phyloP scores from a whole-genome alignment of 2,797 vertebrate genomes.

The Hippopotamyrus pictus region DNA sequence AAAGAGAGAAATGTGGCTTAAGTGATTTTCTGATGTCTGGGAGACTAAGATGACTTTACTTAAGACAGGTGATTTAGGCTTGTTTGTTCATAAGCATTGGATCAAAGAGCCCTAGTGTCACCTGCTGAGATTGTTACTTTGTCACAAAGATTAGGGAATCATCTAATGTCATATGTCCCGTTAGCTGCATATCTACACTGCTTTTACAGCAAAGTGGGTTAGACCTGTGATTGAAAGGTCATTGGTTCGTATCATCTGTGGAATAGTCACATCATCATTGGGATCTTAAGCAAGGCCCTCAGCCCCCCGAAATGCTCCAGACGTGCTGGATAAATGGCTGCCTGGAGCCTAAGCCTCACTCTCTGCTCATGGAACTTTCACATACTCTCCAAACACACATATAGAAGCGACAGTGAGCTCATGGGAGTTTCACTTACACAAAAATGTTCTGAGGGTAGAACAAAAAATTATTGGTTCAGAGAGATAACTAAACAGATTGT shows the following conservation, averaged over 20 bases:
- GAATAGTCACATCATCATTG: neutral
- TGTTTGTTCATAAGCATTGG: neutral
- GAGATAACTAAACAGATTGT: neutral
- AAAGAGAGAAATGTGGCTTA: neutral
- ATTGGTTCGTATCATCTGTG: neutral
- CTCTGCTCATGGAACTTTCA: neutral
- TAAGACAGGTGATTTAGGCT: neutral
- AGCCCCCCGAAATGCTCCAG: neutral
- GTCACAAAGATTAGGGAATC: neutral
- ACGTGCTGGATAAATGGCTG: neutral
- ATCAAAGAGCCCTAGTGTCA: neutral
- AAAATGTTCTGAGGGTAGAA: neutral
- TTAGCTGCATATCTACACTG: neutral
- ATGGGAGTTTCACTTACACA: neutral
- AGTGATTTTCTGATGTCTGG: neutral
- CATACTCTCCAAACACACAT: too few species aligned
- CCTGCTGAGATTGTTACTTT: neutral
- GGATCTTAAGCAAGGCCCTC: neutral
- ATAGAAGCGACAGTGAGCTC: too few species aligned
- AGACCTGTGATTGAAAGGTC: neutral
- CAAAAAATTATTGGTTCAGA: neutral
- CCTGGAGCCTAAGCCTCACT: neutral
- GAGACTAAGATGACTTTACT: neutral
- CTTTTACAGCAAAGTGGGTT: neutral
- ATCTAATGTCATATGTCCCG: neutral